Base-by-base conservation (phyloP, 2,113 vertebrate genomes). In the Xiphophorus couchianus region DNA sequence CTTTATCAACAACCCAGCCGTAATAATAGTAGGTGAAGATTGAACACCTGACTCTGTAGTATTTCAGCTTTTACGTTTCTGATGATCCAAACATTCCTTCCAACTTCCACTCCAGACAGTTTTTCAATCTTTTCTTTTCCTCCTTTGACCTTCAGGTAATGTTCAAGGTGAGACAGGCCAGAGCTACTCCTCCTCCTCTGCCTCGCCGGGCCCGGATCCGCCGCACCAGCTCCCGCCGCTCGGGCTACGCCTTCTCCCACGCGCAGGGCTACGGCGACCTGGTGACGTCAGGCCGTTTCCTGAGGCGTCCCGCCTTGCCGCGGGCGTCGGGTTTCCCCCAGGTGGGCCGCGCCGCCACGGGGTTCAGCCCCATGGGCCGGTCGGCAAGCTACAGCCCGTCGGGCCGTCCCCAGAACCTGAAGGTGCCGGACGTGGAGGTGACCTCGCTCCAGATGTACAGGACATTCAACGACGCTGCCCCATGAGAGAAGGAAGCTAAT, bases 221-320 rank as follows among this genome's bases (percentile, higher is more conserved):
- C 30, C 94, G 94, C 62, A 87, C 94, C 79, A 94, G 95, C 87
- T 89, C 95, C 5, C 95, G 95, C 0, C 96, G 96, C 3, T 99
- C 97, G 0, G 97, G 96, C 71, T 99, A 99, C 4, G 98, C 98
- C 30, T 99, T 99, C 93, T 96, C 98, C 3, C 98, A 99, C 51
- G 90, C 95, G 1, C 94, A 96, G 0, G 98, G 97, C 80, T 98
- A 98, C 1, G 98, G 98, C 2, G 95, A 96, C 31, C 96, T 98
- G 80, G 96, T 99, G 79, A 98, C 95, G 25, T 99, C 98, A 0
- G 94, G 96, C 0, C 94, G 94, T 28, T 97, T 95, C 80, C 90
- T 96, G 88, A 90, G 94, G 17, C 90, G 93, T 1, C 88, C 90
- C 0, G 89, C 90, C 1, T n/a, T 73, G 5, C 22, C 84, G 0